Evolutionary conservation across 2,888 invertebrate species (phyloP).

Genomic region (Stegana nigrithorax): DNA sequence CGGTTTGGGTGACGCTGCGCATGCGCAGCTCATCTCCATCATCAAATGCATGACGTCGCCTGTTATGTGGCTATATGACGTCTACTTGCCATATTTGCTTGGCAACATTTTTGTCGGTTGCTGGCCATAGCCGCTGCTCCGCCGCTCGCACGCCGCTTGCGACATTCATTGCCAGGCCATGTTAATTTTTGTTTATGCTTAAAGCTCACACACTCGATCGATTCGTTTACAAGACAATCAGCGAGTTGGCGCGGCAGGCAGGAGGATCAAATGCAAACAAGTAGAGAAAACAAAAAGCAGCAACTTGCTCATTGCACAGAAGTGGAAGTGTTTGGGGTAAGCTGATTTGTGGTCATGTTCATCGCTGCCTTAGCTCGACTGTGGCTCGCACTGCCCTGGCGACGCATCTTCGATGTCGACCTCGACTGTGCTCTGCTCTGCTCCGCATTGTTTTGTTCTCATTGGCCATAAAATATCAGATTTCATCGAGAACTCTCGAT

Average conservation of each 20-base stretch:
- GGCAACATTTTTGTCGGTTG: not conserved
- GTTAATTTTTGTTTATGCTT: constrained; percentile 49
- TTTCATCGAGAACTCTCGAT: not conserved
- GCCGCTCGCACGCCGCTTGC: too few species aligned
- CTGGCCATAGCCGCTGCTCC: not conserved
- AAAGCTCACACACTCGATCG: constrained; percentile 55
- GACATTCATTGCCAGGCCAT: not conserved
- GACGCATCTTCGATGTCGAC: not conserved
- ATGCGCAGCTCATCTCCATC: not conserved
- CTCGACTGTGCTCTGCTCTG: constrained; percentile 10
- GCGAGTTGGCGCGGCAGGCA: not conserved
- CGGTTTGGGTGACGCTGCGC: not conserved
- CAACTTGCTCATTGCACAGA: constrained; percentile 12
- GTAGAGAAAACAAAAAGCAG: not conserved
- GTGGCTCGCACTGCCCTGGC: not conserved
- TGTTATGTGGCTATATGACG: too few species aligned
- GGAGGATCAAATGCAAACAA: not conserved
- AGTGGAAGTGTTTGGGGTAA: constrained; percentile 33
- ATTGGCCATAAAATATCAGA: constrained; percentile 12
- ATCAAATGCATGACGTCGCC: not conserved
- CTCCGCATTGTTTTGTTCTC: not conserved
- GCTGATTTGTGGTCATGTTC: constrained; percentile 35
- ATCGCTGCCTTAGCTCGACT: not conserved
- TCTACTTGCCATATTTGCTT: too few species aligned
- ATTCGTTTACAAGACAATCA: constrained; percentile 24